These are phyloP conservation scores for Elysia crispata DNA, from an alignment of 2,888 invertebrate genomes.

Conservation along the genomic window DNA sequence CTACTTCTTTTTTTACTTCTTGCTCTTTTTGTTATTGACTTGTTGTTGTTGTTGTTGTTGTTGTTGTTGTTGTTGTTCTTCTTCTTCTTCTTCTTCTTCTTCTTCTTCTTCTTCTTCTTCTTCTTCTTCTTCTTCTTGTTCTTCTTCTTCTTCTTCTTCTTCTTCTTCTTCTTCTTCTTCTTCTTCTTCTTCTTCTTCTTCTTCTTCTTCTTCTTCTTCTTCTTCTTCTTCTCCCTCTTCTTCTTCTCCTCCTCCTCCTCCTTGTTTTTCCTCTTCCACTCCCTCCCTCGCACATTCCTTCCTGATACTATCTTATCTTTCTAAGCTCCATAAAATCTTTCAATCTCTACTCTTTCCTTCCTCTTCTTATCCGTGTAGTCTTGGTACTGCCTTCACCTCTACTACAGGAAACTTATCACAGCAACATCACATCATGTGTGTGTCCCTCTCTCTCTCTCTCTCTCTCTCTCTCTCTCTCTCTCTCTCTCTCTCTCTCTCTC, in stretches of 20 bases:
- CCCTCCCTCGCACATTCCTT: no score
- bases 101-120: conserved; percentile 10
- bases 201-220: not conserved
- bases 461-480: no score
- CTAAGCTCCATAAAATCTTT: no score
- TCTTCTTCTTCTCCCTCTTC: not conserved
- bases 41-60: conserved; percentile 18
- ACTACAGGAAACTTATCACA: no score
- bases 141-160: not conserved
- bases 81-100: conserved; percentile 1
- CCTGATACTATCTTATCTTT: no score
- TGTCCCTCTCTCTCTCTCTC: no score
- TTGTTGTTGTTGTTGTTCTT: conserved; percentile 38
- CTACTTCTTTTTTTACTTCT: not conserved
- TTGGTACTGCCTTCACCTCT: no score
- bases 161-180: not conserved
- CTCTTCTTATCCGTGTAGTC: no score
- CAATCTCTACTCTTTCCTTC: no score
- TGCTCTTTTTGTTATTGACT: not conserved
- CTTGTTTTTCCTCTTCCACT: not conserved
- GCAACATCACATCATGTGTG: no score
- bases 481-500: no score
- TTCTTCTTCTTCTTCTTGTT: not conserved
- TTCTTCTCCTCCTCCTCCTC: not conserved
- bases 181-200: not conserved